Base-by-base conservation (phyloP, 2,113 vertebrate genomes). In the Todiramphus chloris region DNA sequence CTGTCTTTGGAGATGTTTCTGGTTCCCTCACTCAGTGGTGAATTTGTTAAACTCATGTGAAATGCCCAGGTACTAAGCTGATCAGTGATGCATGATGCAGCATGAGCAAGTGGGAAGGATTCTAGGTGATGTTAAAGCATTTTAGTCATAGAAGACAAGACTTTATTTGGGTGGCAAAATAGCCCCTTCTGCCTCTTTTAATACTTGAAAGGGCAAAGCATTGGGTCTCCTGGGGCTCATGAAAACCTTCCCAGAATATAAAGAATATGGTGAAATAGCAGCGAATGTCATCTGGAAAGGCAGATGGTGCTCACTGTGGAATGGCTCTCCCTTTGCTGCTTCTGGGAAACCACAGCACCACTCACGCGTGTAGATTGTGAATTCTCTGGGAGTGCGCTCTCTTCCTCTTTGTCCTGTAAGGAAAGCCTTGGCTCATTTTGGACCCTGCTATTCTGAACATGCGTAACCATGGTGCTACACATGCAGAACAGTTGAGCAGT, bases 111-210 rank as follows among this genome's bases (percentile, higher is more conserved):
- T 5, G 53, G 16, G 37, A 69, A 83, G 46, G 66, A 53, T 30
- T 58, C 62, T 37, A 50, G 11, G 20, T 20, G 31, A 58, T 20
- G 8, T 41, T 90, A 44, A n/a, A 5, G 3, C 0, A 0, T 60
- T 87, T 68, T 39, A 46, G 50, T 23, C 0, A 0, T 24, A 74
- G 41, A 93, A 67, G 0, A 0, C 5, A 6, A 59, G 25, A 30
- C 28, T 51, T 58, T 9, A 35, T 53, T 39, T 75, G 16, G 7
- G 9, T 63, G 14, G 21, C 5, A 51, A 69, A 85, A 39, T 21
- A 64, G 30, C 43, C 19, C 48, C 11, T 94, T 85, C 43, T 92
- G 37, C 28, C 20, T 27, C 55, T 73, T 69, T 43, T 50, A 76
- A 1, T 31, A 68, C 41, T 23, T 35, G 80, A 59, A 41, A 41